Evolutionary conservation across 2,797 vertebrate genomes (phyloP), one percentile per base, ranked within the genome.

Genomic region (Loris lydekkerianus): DNA sequence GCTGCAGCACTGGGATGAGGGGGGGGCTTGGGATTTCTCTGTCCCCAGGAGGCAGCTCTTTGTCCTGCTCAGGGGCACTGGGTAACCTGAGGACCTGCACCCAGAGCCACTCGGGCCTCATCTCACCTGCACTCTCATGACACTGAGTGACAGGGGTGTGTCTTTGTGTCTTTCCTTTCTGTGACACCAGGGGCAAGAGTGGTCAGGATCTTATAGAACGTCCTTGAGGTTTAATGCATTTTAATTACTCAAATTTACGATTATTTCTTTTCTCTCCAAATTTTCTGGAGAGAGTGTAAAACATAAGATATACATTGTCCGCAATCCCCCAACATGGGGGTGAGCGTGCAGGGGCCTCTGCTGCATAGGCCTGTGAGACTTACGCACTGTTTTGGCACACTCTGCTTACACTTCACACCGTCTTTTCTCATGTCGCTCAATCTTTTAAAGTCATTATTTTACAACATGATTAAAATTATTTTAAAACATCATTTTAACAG

Each of bases 21-120:
- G 23, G 23, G 7, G 60, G 11, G 40, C 60, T 27, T 49, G 43
- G 23, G 17, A 1, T 72, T 6, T 61, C 10, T 11, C 31, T 49
- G 53, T 34, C 31, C 46, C 37, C 9, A 1, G 1, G 21, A 10
- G 58, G 20, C 3, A 0, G 23, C 49, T 43, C 61, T 9, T 7
- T 29, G 29, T 4, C 23, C 56, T n/a, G 5, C 10, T 6, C 3
- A 0, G 1, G 1, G 58, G 40, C 5, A 0, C 14, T 4, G 21
- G 17, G 21, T 46, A 25, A 15, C n/a, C 31, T 18, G 58, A 34
- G 20, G 58, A 63, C 1, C 31, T 11, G 0, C 27, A 17, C 5
- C 1, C 21, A 63, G 40, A 20, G 7, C 31, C 7, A 3, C 20
- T 6, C 31, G 27, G 11, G 13, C 10, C 61, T 14, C 17, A 2